Evolutionary conservation across 30 jellyfish, hydroid and myxozoan species (phyloP).

Genomic region (Cassiopea xamachana): DNA sequence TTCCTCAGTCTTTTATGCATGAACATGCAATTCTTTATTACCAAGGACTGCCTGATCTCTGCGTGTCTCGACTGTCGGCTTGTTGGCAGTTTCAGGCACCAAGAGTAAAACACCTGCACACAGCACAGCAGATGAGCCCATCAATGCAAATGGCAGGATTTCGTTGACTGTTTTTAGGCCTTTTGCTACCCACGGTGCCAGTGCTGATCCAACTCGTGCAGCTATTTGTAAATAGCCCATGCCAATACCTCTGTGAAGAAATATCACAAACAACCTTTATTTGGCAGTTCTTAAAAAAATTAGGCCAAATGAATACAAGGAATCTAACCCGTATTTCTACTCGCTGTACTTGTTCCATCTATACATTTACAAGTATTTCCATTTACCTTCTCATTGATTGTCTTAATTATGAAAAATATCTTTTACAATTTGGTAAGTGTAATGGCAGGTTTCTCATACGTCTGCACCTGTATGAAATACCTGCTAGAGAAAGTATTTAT

Average conservation of each 20-base stretch:
- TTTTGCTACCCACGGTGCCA: constrained; percentile 85
- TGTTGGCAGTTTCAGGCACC: constrained; percentile 68
- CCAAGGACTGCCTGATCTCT: constrained; percentile 14
- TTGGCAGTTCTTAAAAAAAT: too few species aligned
- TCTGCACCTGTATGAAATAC: too few species aligned
- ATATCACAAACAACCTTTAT: not conserved
- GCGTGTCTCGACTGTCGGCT: constrained; percentile 62
- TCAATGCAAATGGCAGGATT: constrained; percentile 57
- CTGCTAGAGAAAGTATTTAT: too few species aligned
- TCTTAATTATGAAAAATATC: too few species aligned
- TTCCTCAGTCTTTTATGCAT: too few species aligned
- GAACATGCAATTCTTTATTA: not conserved
- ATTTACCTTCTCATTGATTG: too few species aligned
- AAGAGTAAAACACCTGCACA: constrained; percentile 15
- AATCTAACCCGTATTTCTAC: too few species aligned
- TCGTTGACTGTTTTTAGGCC: constrained; percentile 16
- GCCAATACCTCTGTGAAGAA: constrained; percentile 49
- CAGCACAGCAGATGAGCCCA: constrained; percentile 62
- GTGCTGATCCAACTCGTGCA: constrained; percentile 77
- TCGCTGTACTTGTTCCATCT: too few species aligned
- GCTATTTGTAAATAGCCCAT: constrained; percentile 80
- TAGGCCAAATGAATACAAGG: too few species aligned
- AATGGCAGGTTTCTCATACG: too few species aligned
- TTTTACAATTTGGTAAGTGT: too few species aligned
- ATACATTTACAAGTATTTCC: too few species aligned